Evolutionary conservation across 2,888 invertebrate species (phyloP).

Genomic region (Callosobruchus maculatus): DNA sequence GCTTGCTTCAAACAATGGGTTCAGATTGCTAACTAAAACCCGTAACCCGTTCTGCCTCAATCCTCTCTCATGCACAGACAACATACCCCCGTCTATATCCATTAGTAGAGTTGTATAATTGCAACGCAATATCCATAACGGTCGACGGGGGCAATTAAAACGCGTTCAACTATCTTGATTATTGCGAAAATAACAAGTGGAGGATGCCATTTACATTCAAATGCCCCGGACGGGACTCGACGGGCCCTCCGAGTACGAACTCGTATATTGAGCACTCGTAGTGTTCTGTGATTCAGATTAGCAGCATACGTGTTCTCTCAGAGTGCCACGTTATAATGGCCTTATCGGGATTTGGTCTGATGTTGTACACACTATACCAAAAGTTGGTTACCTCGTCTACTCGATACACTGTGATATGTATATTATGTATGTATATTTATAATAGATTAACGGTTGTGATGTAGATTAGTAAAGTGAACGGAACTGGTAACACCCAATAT

Average conservation of each 20-base stretch:
- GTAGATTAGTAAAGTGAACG: too few relatives aligned
- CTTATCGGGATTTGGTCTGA: background rate
- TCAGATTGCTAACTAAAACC: background rate
- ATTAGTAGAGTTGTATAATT: slow-evolving; percentile 26
- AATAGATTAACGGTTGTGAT: too few relatives aligned
- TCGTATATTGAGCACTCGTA: background rate
- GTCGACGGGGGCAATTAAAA: slow-evolving; percentile 34
- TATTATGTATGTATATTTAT: too few relatives aligned
- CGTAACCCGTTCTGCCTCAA: background rate
- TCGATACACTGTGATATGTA: too few relatives aligned
- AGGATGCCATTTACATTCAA: slow-evolving; percentile 35
- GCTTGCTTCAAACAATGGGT: too few relatives aligned
- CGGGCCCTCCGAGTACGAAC: slow-evolving; percentile 12
- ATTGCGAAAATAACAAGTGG: slow-evolving; percentile 38
- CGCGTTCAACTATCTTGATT: slow-evolving; percentile 38
- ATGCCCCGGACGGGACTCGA: slow-evolving; percentile 23
- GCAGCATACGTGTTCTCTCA: background rate
- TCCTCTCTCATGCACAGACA: background rate
- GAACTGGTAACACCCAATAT: too few relatives aligned
- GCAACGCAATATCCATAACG: slow-evolving; percentile 28
- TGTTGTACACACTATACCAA: background rate
- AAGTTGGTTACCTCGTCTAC: too few relatives aligned
- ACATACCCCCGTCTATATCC: slow-evolving; percentile 22
- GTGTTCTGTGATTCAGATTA: background rate
- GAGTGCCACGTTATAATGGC: background rate